These are phyloP conservation scores for Acromyrmex heyeri DNA, from an alignment of 1,140 invertebrate genomes.

Conservation along the genomic window DNA sequence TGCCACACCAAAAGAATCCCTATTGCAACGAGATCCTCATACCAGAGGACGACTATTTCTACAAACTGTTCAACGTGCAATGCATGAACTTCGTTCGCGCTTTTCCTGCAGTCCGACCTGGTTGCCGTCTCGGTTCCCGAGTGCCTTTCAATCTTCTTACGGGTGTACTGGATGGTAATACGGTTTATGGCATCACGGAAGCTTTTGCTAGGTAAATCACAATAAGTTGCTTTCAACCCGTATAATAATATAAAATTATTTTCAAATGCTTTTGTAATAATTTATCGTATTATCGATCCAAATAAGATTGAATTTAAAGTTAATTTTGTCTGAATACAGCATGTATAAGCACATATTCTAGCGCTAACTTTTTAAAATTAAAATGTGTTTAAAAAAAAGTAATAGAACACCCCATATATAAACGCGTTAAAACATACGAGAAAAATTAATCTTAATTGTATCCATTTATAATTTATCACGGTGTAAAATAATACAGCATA, in stretches of 20 bases:
- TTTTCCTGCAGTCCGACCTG: slow-evolving; percentile 93
- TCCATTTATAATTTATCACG: neutral
- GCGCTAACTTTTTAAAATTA: neutral
- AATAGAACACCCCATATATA: neutral
- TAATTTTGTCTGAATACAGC: neutral
- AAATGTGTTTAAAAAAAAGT: neutral
- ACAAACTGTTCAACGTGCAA: slow-evolving; percentile 92
- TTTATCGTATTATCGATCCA: neutral
- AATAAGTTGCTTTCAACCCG: neutral
- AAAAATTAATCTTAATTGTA: neutral
- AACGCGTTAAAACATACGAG: neutral
- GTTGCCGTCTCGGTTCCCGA: slow-evolving; percentile 93
- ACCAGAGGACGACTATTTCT: slow-evolving; percentile 97
- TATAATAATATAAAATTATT: slow-evolving; percentile 31
- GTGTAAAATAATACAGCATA: neutral
- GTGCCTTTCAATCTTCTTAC: slow-evolving; percentile 94
- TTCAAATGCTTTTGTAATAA: neutral
- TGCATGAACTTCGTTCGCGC: slow-evolving; percentile 96
- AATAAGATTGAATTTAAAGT: neutral
- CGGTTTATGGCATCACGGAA: slow-evolving; percentile 94
- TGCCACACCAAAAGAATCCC: slow-evolving; percentile 93
- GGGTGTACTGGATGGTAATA: slow-evolving; percentile 93
- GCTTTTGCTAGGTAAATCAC: slow-evolving; percentile 89
- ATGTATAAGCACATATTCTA: slow-evolving; percentile 6
- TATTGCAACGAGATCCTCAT: slow-evolving; percentile 97